Evolutionary conservation across 2,888 invertebrate genomes (phyloP), one percentile per base, ranked within the genome.

Genomic region (Mythimna albipuncta): DNA sequence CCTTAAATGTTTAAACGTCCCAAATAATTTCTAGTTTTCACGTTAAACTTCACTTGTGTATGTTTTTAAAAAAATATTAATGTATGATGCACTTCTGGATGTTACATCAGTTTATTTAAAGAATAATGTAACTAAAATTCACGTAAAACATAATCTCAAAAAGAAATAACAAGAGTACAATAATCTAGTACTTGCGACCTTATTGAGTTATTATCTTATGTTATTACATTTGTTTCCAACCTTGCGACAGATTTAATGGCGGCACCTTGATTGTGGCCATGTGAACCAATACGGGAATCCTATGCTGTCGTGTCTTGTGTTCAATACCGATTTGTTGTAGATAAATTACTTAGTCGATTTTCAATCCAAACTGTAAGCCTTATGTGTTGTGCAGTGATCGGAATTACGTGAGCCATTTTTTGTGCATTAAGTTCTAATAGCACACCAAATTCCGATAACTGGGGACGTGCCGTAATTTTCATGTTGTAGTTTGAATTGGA

Each of bases 271-370:
- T 70, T 69, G 19, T 38, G 63, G 6, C 73, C 73, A 59, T 72
- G 63, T 4, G n/a, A 73, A 26, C 78, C 35, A 9, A 75, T 84
- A 82, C 69, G 69, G 75, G 47, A 63, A 72, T 75, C 61, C 67
- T 67, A 73, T 57, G 32, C 41, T 71, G 64, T 50, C 50, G 62
- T 69, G 57, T 55, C 64, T 58, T 71, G 52, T 13, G 19, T 21
- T 44, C 19, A 55, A 26, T 35, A 57, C 6, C 21, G 21, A 50
- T 21, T n/a, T 19, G 13, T 47, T 32, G 32, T 55, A 26, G 11
- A 21, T 59, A 59, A 58, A 55, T 26, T 54, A n/a, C 16, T 32
- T 57, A 19, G 16, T 41, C 16, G n/a, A n/a, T 50, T 26, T 58
- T 59, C 19, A 59, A 55, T 47, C n/a, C 2, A 32, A 50, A 35